phyloP scores from a whole-genome alignment of 30 jellyfish, hydroid and myxozoan species.

The Turritopsis rubra region DNA sequence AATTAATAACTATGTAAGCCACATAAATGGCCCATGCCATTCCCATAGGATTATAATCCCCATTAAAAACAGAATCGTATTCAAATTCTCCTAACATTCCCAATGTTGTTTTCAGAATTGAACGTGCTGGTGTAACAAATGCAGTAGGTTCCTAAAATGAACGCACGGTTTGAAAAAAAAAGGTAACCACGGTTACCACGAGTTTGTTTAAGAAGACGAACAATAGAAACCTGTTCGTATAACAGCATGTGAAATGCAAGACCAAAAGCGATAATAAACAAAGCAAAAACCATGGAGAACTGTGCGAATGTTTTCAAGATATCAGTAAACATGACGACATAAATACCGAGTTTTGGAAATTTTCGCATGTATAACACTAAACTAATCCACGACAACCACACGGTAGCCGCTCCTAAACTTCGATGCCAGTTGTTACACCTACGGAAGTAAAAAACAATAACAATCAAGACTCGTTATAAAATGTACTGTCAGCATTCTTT shows the following conservation, averaged over 20 bases:
- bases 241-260: constrained; percentile 93
- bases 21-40: constrained; percentile 96
- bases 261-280: constrained; percentile 91
- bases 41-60: constrained; percentile 73
- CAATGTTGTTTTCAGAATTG: constrained; percentile 92
- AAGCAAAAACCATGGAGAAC: constrained; percentile 74
- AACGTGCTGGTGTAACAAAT: constrained; percentile 88
- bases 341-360: constrained; percentile 96
- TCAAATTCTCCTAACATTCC: constrained; percentile 99
- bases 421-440: constrained; percentile 23
- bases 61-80: constrained; percentile 87
- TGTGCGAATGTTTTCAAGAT: constrained; percentile 90
- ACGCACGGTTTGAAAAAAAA: not conserved
- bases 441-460: not conserved
- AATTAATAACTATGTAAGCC: constrained; percentile 77
- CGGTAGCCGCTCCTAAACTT: constrained; percentile 83
- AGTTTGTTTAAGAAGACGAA: not conserved
- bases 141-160: constrained; percentile 68
- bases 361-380: constrained; percentile 94
- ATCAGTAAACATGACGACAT: constrained; percentile 96
- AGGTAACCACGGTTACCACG: not conserved
- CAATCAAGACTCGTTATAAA: too few species aligned
- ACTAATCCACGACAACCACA: constrained; percentile 94
- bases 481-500: too few species aligned
- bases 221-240: constrained; percentile 50